phyloP scores from a whole-genome alignment of 1,140 invertebrate species.

The Limonius californicus region DNA sequence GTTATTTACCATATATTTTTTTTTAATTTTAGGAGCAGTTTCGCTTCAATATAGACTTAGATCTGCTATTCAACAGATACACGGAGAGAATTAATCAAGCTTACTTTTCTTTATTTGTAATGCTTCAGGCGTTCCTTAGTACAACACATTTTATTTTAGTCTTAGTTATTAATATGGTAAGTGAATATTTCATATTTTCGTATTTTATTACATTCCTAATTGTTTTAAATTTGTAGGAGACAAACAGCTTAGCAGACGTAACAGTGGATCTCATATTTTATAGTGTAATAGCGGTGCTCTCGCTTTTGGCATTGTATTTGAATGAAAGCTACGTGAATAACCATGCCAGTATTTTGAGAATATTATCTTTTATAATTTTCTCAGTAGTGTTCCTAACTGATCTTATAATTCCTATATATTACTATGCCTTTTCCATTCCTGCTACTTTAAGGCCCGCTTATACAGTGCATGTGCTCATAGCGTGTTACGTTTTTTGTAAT shows the following conservation, averaged over 20 bases:
- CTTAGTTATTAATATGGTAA: constrained; percentile 33
- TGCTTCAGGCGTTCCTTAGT: constrained; percentile 63
- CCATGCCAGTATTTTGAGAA: constrained; percentile 47
- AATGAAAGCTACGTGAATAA: constrained; percentile 47
- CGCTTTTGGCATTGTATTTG: constrained; percentile 40
- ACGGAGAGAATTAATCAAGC: constrained; percentile 71
- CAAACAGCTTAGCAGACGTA: constrained; percentile 43
- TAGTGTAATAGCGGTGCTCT: constrained; percentile 41
- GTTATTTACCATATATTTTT: neutral
- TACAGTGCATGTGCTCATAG: constrained; percentile 65
- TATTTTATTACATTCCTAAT: constrained; percentile 15
- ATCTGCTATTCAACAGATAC: constrained; percentile 68
- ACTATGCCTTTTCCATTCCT: constrained; percentile 45
- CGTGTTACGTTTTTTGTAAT: constrained; percentile 75
- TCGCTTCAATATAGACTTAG: constrained; percentile 62
- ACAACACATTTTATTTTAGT: constrained; percentile 59
- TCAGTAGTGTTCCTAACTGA: constrained; percentile 51
- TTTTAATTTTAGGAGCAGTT: constrained; percentile 65
- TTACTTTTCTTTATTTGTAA: constrained; percentile 70
- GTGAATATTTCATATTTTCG: constrained; percentile 12
- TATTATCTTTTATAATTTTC: constrained; percentile 46
- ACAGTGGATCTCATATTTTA: constrained; percentile 47
- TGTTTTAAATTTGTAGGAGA: constrained; percentile 42
- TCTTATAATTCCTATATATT: constrained; percentile 54
- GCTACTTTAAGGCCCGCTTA: constrained; percentile 58